Conservation (phyloP, 2,113 vertebrate species). For the Cyrtonyx montezumae region DNA sequence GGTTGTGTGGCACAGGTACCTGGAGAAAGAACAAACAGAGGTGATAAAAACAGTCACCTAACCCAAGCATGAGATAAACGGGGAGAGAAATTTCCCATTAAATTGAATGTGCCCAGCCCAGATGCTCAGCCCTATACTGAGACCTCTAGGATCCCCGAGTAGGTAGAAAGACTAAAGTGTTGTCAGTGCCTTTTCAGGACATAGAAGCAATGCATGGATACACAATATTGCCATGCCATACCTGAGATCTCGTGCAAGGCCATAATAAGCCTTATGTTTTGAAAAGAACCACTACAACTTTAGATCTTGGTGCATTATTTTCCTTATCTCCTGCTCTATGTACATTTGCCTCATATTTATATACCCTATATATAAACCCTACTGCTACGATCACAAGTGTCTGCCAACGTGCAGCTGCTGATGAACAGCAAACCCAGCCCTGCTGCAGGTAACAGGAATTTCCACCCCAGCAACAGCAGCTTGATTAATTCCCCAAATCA, state of each 20-base stretch:
- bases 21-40: not conserved
- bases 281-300: not conserved
- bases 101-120: not conserved
- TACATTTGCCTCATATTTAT: not conserved
- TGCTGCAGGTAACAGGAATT: conserved; percentile 64
- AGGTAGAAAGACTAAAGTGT: not conserved
- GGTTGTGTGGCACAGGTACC: not conserved
- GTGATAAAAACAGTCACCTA: not conserved
- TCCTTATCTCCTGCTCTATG: not conserved
- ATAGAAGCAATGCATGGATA: not conserved
- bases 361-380: not conserved
- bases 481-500: conserved; percentile 46
- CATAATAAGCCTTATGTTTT: not conserved
- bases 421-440: conserved; percentile 42
- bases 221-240: not conserved
- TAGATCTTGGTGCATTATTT: not conserved
- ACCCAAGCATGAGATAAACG: accelerated
- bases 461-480: conserved; percentile 59
- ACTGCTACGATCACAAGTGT: not conserved
- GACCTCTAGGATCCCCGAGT: not conserved
- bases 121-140: not conserved
- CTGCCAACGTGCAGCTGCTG: conserved; percentile 12
- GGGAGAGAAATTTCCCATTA: not conserved
- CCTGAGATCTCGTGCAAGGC: accelerated
- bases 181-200: not conserved